Evolutionary conservation across 2,113 vertebrate species (phyloP), one percentile per base, ranked within the genome.

Genomic region (Rostratula benghalensis): DNA sequence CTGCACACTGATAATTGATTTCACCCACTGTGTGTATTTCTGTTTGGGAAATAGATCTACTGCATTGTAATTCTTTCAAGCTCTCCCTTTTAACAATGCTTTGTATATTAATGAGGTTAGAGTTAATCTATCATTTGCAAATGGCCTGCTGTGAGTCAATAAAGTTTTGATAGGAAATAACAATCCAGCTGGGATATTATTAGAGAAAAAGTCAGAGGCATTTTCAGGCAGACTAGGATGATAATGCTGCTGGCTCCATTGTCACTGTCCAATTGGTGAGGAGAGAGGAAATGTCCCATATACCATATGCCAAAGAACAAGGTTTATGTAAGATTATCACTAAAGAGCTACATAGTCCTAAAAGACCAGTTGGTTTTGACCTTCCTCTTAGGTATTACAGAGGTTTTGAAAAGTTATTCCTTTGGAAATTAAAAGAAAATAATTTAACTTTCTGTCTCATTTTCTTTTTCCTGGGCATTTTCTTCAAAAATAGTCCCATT

Each of bases 61-160:
- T 46, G n/a, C 80, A n/a, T 30, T 94, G 50, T 60, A 87, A 85
- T 90, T 95, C 43, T 83, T 87, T 80, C 53, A 87, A 53, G 39
- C n/a, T 78, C 46, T 67, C 41, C 33, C 39, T 93, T 70, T 81
- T 87, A 79, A 89, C 35, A 93, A 70, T 59, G 50, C 75, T 91
- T 91, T 93, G 77, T 83, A 70, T 78, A 94, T 95, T 96, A 96
- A 96, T 94, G 87, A 92, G 59, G 67, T 91, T 83, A 79, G 70
- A 92, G 78, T 92, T 90, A 96, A 96, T 94, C 82, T 94, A 84
- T 95, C 87, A 94, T 90, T 96, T 95, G 33, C 54, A 95, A 92
- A 95, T 70, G 61, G 69, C 79, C 92, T 92, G 53, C 89, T 94
- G 84, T 8, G 57, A 95, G 73, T 95, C 94, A 89, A 91, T 95